phyloP scores from a whole-genome alignment of 2,113 vertebrate species.

The Vanacampus margaritifer region DNA sequence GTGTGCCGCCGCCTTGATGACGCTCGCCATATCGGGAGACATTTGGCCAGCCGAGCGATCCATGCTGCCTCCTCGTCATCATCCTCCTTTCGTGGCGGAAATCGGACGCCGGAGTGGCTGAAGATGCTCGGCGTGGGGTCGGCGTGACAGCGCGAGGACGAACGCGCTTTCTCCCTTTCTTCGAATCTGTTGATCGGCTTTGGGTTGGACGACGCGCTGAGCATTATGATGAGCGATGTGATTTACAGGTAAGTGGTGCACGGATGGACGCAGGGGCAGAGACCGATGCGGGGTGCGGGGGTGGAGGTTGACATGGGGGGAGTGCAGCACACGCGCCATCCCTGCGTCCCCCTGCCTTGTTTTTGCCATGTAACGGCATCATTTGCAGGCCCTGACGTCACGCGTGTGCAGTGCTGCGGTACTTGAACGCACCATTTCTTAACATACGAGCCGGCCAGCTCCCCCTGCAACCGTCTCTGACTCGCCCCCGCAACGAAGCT shows the following conservation, averaged over 20 bases:
- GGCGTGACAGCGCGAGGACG: constrained; percentile 22
- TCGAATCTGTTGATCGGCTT: constrained; percentile 59
- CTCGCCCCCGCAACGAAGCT: background rate
- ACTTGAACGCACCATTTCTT: constrained; percentile 2
- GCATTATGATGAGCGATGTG: constrained; percentile 57
- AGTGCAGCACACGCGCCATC: background rate
- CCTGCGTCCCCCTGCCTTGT: background rate
- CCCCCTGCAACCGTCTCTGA: background rate
- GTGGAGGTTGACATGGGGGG: background rate
- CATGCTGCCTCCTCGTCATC: constrained; percentile 27
- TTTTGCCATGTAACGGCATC: background rate
- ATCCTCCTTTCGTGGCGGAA: constrained; percentile 6
- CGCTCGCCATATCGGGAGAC: constrained; percentile 56
- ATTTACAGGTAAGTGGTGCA: constrained; percentile 52
- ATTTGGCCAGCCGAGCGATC: constrained; percentile 58
- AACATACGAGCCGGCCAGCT: background rate
- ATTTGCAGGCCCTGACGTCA: background rate
- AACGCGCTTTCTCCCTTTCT: constrained; percentile 12
- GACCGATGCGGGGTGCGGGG: background rate
- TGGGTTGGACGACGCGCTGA: constrained; percentile 38
- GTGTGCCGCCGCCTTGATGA: constrained; percentile 66
- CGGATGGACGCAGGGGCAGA: background rate
- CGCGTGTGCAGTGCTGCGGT: background rate
- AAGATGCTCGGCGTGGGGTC: constrained; percentile 31
- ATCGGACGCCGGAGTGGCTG: constrained; percentile 25